Evolutionary conservation across 2,888 invertebrate species (phyloP).

Genomic region (Melanophora roralis): DNA sequence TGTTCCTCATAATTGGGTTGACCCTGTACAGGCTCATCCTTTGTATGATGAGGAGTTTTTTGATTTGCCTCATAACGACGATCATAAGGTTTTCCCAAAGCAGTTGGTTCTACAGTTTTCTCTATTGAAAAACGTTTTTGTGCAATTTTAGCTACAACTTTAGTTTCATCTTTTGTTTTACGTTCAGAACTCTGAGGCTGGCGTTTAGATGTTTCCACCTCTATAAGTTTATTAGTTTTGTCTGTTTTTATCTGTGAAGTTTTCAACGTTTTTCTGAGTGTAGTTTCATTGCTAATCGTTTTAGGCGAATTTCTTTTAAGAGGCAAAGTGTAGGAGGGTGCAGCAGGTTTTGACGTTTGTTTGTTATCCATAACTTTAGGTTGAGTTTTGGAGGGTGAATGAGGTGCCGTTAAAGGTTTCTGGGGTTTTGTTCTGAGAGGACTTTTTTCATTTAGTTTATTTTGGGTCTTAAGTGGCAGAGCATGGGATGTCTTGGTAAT

Average conservation of each 20-base stretch:
- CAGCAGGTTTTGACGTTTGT: background rate
- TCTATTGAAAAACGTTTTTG: background rate
- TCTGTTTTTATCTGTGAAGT: slow-evolving; percentile 12
- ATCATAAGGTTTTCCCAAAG: too few species aligned
- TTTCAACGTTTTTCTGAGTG: slow-evolving; percentile 7
- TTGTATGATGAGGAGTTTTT: too few species aligned
- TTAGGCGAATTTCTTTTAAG: background rate
- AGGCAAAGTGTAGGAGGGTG: background rate
- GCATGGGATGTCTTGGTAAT: slow-evolving; percentile 2
- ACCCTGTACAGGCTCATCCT: too few species aligned
- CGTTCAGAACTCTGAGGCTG: slow-evolving; percentile 20
- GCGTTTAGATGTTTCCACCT: slow-evolving; percentile 23
- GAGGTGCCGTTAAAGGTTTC: slow-evolving; percentile 15
- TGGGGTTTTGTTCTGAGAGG: slow-evolving; percentile 26
- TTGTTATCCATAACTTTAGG: background rate
- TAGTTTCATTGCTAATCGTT: slow-evolving; percentile 15
- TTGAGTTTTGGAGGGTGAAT: background rate
- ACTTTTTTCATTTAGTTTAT: slow-evolving; percentile 10
- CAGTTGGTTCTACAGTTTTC: background rate
- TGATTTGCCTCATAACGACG: too few species aligned
- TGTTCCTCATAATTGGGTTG: too few species aligned
- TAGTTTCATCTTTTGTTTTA: slow-evolving; percentile 11
- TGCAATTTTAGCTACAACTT: background rate
- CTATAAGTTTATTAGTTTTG: slow-evolving; percentile 11
- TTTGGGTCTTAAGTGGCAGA: background rate